phyloP scores from a whole-genome alignment of 2,888 invertebrate genomes.

The Ischnus inquisitorius region DNA sequence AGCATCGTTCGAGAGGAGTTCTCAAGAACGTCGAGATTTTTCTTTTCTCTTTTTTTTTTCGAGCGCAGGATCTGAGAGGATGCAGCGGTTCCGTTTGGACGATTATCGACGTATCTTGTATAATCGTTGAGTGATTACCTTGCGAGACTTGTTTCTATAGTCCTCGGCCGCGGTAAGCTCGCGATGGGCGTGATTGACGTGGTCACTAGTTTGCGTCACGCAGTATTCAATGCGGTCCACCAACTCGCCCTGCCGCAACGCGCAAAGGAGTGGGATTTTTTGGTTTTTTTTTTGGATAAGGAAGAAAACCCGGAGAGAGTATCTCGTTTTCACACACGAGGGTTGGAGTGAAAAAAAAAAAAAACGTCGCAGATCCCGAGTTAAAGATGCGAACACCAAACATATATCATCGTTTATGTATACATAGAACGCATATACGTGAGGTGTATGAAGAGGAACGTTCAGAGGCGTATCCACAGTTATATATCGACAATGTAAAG shows the following conservation, averaged over 20 bases:
- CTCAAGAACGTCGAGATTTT: constrained; percentile 23
- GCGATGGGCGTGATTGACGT: constrained; percentile 92
- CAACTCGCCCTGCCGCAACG: constrained; percentile 93
- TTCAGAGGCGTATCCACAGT: constrained; percentile 21
- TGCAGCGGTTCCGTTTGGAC: constrained; percentile 19
- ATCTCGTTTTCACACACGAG: constrained; percentile 29
- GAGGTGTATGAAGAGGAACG: constrained; percentile 21
- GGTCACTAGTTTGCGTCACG: constrained; percentile 94
- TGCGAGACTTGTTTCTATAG: constrained; percentile 95
- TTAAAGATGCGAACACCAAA: constrained; percentile 71
- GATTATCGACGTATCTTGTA: constrained; percentile 58
- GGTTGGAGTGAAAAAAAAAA: constrained; percentile 10
- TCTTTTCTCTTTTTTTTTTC: constrained; percentile 22
- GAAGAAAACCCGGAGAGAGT: constrained; percentile 16
- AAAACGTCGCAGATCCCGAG: constrained; percentile 42
- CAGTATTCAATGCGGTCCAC: constrained; percentile 98
- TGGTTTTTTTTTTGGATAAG: neutral
- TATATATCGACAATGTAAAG: constrained; percentile 25
- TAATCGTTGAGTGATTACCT: constrained; percentile 88
- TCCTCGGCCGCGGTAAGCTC: constrained; percentile 93
- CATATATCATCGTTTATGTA: constrained; percentile 63
- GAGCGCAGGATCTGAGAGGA: constrained; percentile 18
- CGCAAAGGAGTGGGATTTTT: constrained; percentile 67
- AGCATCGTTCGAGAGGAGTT: constrained; percentile 16
- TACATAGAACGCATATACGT: constrained; percentile 65